Base-by-base conservation (phyloP, 1,140 invertebrate genomes). In the Panagrolaimus sp. region DNA sequence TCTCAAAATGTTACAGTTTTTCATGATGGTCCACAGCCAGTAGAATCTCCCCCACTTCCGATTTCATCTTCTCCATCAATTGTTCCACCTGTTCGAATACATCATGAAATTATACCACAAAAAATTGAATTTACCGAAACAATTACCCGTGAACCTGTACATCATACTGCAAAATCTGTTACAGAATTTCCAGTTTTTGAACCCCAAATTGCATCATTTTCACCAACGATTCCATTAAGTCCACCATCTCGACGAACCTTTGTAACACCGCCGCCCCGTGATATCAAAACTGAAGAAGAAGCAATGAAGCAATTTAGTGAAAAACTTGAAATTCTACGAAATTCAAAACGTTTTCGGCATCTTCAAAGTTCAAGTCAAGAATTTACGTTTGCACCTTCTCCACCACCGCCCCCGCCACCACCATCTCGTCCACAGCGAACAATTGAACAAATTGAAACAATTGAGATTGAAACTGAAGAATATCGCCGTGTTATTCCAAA, bases 371-470 rank as follows among this genome's bases (percentile, higher is more conserved):
- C 52, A 26, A 26, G 21, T 12, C 21, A 21, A 4, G 52, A 28
- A 3, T 21, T 58, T 12, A n/a, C 52, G 15, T 26, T 28, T 58
- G 10, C 21, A 58, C 17, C 52, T 21, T n/a, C 28, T 28, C 52
- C 52, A n/a, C 21, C 52, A n/a, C 52, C 52, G 10, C 32, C 32
- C 7, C 32, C 32, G 32, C 32, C 32, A 38, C 32, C 21, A 21
- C 52, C 52, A 26, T 26, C 28, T 28, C 52, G 21, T 58, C 10
- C 52, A 58, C 52, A 21, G 21, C 52, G 52, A 28, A 58, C 52
- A 21, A 58, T 58, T 58, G 52, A 58, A 58, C 52, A 58, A 58
- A 58, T 58, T 58, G 52, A 58, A 58, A 58, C 52, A 3, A 58
- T 58, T 58, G 52, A 58, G 8, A 58, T 58, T 28, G 52, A 58